Evolutionary conservation across 2,797 vertebrate genomes (phyloP).

Genomic region (Mionectes olivaceus): DNA sequence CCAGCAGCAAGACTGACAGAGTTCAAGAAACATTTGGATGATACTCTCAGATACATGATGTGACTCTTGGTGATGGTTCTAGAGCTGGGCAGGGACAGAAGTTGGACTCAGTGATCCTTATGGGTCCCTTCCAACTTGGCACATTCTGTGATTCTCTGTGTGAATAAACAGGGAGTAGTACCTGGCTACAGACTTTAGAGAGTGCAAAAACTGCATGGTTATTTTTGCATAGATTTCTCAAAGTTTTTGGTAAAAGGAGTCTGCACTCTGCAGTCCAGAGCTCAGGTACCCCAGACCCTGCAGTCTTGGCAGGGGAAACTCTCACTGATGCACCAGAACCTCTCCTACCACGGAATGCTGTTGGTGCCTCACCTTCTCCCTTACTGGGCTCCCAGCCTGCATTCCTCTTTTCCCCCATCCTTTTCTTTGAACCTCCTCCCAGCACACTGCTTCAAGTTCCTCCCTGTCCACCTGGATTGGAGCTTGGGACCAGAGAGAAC

Average conservation of each 20-base stretch:
- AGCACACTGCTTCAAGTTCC: neutral
- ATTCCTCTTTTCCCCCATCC: neutral
- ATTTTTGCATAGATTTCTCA: neutral
- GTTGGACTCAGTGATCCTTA: neutral
- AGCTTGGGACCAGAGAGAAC: neutral
- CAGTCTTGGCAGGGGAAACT: rapidly evolving
- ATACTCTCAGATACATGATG: neutral
- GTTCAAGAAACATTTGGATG: neutral
- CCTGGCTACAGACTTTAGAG: neutral
- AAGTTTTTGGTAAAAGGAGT: neutral
- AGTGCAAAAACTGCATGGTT: neutral
- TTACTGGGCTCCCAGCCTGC: neutral
- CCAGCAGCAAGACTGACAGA: neutral
- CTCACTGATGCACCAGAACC: neutral
- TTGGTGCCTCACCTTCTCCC: neutral
- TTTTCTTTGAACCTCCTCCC: neutral
- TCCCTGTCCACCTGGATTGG: neutral
- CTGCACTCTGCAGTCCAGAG: neutral
- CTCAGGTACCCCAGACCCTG: neutral
- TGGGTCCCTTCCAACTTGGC: neutral
- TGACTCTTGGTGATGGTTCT: neutral
- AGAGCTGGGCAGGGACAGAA: neutral
- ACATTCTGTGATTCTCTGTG: neutral
- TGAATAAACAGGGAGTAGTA: neutral
- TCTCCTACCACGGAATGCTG: neutral